Percentiles rank a stretch among this genome's conserved stretches.
These are phyloP conservation scores for Odontophorus gujanensis DNA, from an alignment of 2,113 vertebrate species.

Conservation along the genomic window DNA sequence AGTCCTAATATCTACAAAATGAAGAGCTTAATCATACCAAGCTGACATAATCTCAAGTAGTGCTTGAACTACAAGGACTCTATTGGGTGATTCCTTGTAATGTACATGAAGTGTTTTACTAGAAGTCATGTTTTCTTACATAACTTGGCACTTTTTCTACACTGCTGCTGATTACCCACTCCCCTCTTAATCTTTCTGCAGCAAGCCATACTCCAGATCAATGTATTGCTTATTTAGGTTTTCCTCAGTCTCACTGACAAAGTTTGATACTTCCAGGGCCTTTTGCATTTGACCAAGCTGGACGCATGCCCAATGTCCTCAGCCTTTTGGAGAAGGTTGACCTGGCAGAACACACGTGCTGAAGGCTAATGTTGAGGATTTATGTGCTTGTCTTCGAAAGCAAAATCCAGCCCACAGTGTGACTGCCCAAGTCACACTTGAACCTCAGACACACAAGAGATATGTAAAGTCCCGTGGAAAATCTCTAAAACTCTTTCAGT, in stretches of 20 bases:
- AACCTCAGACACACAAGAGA: not conserved
- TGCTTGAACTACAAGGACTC: not conserved
- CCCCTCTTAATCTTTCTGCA: not conserved
- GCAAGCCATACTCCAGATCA: not conserved
- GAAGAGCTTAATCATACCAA: constrained; percentile 10
- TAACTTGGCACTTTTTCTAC: not conserved
- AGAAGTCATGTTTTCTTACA: not conserved
- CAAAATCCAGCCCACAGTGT: not conserved
- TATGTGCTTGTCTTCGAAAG: not conserved
- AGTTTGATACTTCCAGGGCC: not conserved
- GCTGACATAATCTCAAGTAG: constrained; percentile 22
- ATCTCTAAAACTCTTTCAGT: not conserved
- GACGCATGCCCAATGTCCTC: not conserved
- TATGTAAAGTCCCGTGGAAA: not conserved
- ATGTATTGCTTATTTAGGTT: not conserved
- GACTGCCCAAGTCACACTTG: not conserved
- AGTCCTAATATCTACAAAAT: constrained; percentile 30
- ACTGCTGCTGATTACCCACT: not conserved
- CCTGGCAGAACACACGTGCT: not conserved
- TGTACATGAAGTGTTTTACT: not conserved
- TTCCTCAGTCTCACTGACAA: not conserved
- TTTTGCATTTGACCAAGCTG: not conserved
- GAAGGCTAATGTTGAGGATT: not conserved
- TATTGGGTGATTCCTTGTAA: not conserved
- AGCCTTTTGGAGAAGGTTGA: not conserved